Evolutionary conservation across 2,888 invertebrate genomes (phyloP).

Genomic region (Reticulitermes lucifugus): DNA sequence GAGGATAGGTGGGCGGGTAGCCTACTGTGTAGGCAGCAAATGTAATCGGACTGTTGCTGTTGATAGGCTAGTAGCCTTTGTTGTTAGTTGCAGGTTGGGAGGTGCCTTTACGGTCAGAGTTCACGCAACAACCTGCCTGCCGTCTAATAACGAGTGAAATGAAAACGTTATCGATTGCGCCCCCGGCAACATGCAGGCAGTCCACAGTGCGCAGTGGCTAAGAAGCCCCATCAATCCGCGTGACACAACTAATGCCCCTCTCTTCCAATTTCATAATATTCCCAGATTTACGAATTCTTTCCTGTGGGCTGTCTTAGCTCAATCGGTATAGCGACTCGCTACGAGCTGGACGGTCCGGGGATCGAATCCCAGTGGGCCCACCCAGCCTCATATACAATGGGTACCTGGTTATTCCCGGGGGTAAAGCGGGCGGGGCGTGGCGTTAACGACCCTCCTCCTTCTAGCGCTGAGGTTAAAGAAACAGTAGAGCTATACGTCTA

Average conservation of each 20-base stretch:
- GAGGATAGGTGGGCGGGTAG: not conserved
- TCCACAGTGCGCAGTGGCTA: not conserved
- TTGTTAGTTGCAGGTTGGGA: slow-evolving; percentile 13
- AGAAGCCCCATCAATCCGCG: not conserved
- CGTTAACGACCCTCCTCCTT: too few species aligned
- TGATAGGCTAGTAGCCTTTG: slow-evolving; percentile 4
- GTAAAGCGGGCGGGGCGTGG: too few species aligned
- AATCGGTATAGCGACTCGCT: too few species aligned
- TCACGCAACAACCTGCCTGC: slow-evolving; percentile 17
- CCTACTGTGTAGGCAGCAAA: not conserved
- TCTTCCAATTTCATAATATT: not conserved
- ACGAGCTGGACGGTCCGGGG: too few species aligned
- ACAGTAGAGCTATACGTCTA: too few species aligned
- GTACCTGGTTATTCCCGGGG: too few species aligned
- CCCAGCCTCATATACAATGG: too few species aligned
- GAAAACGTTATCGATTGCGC: not conserved
- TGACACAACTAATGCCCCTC: not conserved
- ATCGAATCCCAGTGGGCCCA: too few species aligned
- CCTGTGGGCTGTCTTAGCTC: too few species aligned
- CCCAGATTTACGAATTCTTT: not conserved
- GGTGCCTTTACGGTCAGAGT: not conserved
- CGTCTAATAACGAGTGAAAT: not conserved
- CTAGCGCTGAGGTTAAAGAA: too few species aligned
- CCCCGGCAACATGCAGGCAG: not conserved
- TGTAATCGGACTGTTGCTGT: not conserved